These are phyloP conservation scores for Pammene aurita DNA, from an alignment of 2,888 invertebrate genomes.

Conservation along the genomic window DNA sequence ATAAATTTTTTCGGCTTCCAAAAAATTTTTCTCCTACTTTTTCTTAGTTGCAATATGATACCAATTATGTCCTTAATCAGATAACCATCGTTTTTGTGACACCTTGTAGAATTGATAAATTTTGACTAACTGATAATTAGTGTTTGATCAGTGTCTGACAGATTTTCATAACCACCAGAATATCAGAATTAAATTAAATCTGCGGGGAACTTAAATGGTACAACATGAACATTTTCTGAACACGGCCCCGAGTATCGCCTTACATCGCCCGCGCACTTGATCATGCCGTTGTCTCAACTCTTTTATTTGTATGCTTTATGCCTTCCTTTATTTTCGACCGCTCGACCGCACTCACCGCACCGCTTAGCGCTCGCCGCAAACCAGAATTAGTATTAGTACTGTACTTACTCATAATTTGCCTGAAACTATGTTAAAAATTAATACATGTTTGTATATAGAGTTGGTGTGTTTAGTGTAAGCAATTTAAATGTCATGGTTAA, in stretches of 20 bases:
- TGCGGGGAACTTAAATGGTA: background rate
- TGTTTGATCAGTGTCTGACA: too few species aligned
- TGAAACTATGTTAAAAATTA: slow-evolving; percentile 62
- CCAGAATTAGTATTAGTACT: slow-evolving; percentile 54
- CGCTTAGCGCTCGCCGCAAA: slow-evolving; percentile 66
- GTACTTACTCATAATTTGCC: slow-evolving; percentile 51
- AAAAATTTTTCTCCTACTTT: too few species aligned
- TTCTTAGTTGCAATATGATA: too few species aligned
- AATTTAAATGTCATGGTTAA: background rate
- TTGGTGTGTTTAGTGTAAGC: background rate
- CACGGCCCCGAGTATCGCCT: slow-evolving; percentile 62
- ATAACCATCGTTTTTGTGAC: too few species aligned
- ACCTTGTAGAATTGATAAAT: too few species aligned
- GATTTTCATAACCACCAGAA: too few species aligned
- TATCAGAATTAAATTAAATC: too few species aligned
- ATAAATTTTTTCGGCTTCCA: too few species aligned
- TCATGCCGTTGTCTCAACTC: slow-evolving; percentile 73
- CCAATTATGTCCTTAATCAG: too few species aligned
- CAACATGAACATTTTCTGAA: background rate
- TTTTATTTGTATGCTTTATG: slow-evolving; percentile 69
- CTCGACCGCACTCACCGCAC: slow-evolving; percentile 71
- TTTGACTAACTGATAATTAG: too few species aligned
- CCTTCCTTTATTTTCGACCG: slow-evolving; percentile 64
- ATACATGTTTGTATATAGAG: slow-evolving; percentile 47
- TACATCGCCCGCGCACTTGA: slow-evolving; percentile 79